Conservation (phyloP, 92 coral and sea anemone genomes). For the Epizoanthus fatuus region DNA sequence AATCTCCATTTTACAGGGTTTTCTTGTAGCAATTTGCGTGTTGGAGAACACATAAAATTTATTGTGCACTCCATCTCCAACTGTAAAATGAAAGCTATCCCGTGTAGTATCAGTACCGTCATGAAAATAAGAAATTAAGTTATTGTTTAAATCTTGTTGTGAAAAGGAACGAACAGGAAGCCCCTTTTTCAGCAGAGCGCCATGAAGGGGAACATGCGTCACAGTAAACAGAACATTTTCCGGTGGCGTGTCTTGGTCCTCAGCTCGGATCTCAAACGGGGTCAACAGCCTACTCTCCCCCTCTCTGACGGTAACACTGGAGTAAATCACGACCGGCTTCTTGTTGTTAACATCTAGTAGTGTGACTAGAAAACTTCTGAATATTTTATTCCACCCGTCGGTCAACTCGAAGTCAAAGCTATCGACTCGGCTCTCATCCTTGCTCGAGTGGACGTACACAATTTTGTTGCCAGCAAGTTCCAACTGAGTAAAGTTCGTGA, state of each 20-base stretch:
- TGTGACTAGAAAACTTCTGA: slow-evolving; percentile 81
- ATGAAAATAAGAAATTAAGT: slow-evolving; percentile 86
- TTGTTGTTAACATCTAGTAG: slow-evolving; percentile 89
- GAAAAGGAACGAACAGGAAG: slow-evolving; percentile 78
- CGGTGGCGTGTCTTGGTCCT: slow-evolving; percentile 91
- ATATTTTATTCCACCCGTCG: slow-evolving; percentile 84
- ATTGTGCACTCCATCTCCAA: slow-evolving; percentile 86
- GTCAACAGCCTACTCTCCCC: slow-evolving; percentile 83
- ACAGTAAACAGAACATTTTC: slow-evolving; percentile 73
- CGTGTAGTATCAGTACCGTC: slow-evolving; percentile 93
- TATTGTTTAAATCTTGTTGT: slow-evolving; percentile 86
- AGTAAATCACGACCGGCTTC: slow-evolving; percentile 76
- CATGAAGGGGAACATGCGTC: slow-evolving; percentile 90
- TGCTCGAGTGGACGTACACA: slow-evolving; percentile 87
- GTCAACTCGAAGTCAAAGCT: slow-evolving; percentile 96
- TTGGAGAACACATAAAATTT: slow-evolving; percentile 83
- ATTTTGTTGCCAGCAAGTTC: slow-evolving; percentile 94
- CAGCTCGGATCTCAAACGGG: slow-evolving; percentile 92
- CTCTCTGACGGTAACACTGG: slow-evolving; percentile 75
- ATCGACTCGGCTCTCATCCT: slow-evolving; percentile 87
- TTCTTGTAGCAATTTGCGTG: slow-evolving; percentile 67
- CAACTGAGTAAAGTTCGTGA: slow-evolving; percentile 83
- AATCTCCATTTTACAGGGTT: slow-evolving; percentile 72
- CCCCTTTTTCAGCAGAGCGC: slow-evolving; percentile 79
- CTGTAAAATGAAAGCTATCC: slow-evolving; percentile 79